These are phyloP conservation scores for Keiferia lycopersicella DNA, from an alignment of 2,888 invertebrate genomes.

Conservation along the genomic window DNA sequence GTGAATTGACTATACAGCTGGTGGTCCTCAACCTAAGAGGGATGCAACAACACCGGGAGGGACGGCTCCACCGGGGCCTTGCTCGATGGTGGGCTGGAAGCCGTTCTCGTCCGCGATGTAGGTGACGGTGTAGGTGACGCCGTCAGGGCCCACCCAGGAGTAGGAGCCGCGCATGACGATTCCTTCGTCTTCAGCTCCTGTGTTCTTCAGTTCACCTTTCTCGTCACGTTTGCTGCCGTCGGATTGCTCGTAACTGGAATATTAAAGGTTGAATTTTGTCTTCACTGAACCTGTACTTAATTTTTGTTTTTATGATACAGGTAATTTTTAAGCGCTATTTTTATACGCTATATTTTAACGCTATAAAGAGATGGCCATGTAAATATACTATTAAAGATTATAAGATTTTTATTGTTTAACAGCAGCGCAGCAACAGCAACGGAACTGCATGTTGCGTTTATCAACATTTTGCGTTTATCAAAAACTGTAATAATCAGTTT, in stretches of 20 bases:
- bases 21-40: conserved; percentile 53
- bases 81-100: conserved; percentile 71
- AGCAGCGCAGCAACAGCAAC: no score
- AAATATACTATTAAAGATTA: no score
- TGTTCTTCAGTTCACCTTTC: conserved; percentile 74
- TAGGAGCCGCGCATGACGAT: conserved; percentile 75
- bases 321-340: no score
- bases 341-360: no score
- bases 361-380: no score
- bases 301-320: no score
- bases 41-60: conserved; percentile 54
- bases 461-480: no score
- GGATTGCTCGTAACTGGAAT: conserved; percentile 71
- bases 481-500: background rate
- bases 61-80: conserved; percentile 51
- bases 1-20: conserved; percentile 26
- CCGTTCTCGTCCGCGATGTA: conserved; percentile 82
- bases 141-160: conserved; percentile 75
- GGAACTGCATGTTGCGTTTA: no score
- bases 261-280: background rate
- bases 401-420: no score
- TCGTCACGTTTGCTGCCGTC: conserved; percentile 77
- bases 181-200: conserved; percentile 76
- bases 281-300: no score
- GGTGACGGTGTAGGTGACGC: conserved; percentile 69